Base-by-base conservation (phyloP, 30 jellyfish, hydroid and myxozoan genomes). In the Haliclystus octoradiatus region DNA sequence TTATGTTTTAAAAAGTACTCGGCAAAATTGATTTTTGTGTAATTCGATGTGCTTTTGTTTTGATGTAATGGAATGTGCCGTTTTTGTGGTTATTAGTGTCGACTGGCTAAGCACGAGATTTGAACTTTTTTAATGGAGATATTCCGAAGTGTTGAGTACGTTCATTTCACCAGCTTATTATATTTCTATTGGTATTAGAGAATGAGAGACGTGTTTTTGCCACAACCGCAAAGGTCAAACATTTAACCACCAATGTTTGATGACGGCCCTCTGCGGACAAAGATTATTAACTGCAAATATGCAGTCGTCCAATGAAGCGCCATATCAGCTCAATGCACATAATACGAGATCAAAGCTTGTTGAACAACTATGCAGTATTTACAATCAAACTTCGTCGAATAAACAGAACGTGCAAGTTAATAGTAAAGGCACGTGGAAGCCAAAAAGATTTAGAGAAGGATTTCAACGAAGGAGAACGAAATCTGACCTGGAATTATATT, bases 231-330 rank as follows among this genome's bases (percentile, higher is more conserved):
- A 40, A 19, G 57, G 57, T 40, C 57, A 40, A 19, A 40, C 57
- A 19, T 5, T 9, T 40, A 40, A 9, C 57, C 57, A 40, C 57
- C 14, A 40, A 9, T 5, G 57, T 9, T 19, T 19, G 57, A 40
- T 40, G 57, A 40, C 57, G 57, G 57, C 57, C 57, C 57, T 40
- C 19, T 40, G 57, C 19, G 57, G 57, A 40, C 57, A 40, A 40
- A 40, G 14, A 40, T 40, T 40, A 40, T 40, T 40, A 40, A 19
- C 57, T 40, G 57, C 57, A 40, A 40, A 40, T 40, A 40, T 40
- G 57, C 57, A 40, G 19, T 19, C 57, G 57, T 9, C 57, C 57
- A 40, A 40, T 40, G 57, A 40, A 9, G 57, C 57, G 57, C 57
- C 57, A 19, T 19, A 40, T 40, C 9, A 9, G 14, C 9, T 19